Evolutionary conservation across 2,113 vertebrate genomes (phyloP).

Genomic region (Sturnira hondurensis): DNA sequence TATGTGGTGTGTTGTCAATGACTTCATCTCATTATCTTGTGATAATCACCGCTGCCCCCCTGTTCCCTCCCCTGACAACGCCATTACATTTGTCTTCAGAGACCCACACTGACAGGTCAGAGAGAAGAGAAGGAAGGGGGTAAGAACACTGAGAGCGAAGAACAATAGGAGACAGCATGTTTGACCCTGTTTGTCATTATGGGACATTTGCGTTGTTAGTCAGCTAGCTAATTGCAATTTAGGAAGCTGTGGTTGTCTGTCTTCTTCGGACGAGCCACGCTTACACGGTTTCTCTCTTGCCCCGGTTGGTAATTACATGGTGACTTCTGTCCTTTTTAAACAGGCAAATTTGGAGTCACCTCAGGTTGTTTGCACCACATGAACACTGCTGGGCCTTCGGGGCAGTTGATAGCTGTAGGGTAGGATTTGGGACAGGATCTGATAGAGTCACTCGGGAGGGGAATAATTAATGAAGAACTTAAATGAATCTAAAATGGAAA

Average conservation of each 20-base stretch:
- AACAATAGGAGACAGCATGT: neutral
- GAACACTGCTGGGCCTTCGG: conserved; percentile 58
- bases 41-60: neutral
- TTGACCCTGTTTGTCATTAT: conserved; percentile 67
- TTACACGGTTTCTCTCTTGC: conserved; percentile 77
- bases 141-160: neutral
- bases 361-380: conserved; percentile 72
- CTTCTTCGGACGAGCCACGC: conserved; percentile 72
- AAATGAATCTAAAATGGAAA: neutral
- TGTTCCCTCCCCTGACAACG: fast-evolving
- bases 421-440: conserved; percentile 59
- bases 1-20: neutral
- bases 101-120: neutral
- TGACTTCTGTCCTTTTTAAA: conserved; percentile 75
- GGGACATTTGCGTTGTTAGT: conserved; percentile 73
- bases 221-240: conserved; percentile 75
- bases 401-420: conserved; percentile 52
- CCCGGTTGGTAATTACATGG: conserved; percentile 74
- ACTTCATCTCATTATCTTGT: neutral
- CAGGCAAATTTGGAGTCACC: conserved; percentile 74
- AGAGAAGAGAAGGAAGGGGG: neutral
- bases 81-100: neutral
- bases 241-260: conserved; percentile 74
- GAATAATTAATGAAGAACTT: conserved; percentile 58
- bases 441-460: conserved; percentile 33